Conservation (phyloP, 2,888 invertebrate genomes). For the Aricia artaxerxes region DNA sequence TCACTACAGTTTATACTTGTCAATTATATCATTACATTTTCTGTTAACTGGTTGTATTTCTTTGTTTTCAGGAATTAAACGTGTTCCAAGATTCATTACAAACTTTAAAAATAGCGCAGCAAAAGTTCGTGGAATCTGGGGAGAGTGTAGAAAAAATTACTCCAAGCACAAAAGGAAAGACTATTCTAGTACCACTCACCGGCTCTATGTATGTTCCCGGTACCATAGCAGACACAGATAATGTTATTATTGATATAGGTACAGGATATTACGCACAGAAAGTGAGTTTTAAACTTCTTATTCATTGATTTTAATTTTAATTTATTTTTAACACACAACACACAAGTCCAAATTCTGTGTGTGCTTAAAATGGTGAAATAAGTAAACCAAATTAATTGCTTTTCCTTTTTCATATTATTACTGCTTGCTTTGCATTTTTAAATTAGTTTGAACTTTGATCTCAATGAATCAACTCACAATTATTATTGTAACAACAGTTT, state of each 20-base stretch:
- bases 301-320: background rate
- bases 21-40: background rate
- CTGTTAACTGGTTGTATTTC: background rate
- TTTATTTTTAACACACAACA: background rate
- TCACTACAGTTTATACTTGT: background rate
- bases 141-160: slow-evolving; percentile 90
- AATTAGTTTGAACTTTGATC: too few relatives aligned
- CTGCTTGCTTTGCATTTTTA: too few relatives aligned
- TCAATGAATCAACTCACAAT: too few relatives aligned
- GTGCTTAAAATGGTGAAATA: too few relatives aligned
- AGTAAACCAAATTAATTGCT: too few relatives aligned
- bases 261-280: slow-evolving; percentile 98
- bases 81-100: slow-evolving; percentile 95
- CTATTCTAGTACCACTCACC: slow-evolving; percentile 95
- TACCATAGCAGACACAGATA: slow-evolving; percentile 89
- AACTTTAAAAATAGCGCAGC: slow-evolving; percentile 93
- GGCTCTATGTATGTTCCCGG: slow-evolving; percentile 99
- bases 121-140: slow-evolving; percentile 93
- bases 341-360: too few relatives aligned
- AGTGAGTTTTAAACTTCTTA: slow-evolving; percentile 69
- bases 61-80: slow-evolving; percentile 85
- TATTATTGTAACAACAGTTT: too few relatives aligned
- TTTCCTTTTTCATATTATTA: too few relatives aligned
- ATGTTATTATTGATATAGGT: slow-evolving; percentile 96
- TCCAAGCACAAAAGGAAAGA: slow-evolving; percentile 88